Evolutionary conservation across 2,797 vertebrate species (phyloP).

Genomic region (Sparidentex hasta): DNA sequence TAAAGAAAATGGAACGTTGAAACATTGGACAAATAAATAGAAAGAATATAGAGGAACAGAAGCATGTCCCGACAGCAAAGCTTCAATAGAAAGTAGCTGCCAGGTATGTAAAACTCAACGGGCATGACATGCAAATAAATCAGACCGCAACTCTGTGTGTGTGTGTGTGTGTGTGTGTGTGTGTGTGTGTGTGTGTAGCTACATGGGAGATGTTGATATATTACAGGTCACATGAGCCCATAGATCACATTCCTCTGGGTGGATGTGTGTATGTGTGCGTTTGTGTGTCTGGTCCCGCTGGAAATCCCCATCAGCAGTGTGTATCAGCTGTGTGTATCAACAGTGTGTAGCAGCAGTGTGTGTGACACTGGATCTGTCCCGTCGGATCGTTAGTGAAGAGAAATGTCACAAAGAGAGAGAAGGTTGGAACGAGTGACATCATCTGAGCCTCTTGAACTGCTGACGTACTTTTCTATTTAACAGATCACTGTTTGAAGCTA

Average conservation of each 20-base stretch:
- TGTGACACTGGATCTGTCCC: neutral
- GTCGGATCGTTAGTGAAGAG: neutral
- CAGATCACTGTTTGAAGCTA: too few species aligned
- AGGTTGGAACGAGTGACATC: neutral
- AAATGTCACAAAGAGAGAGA: neutral
- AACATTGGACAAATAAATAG: neutral
- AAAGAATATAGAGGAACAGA: neutral
- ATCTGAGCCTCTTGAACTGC: neutral
- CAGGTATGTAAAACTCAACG: constrained; percentile 60
- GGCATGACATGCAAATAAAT: constrained; percentile 57
- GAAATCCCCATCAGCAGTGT: constrained; percentile 36
- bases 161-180: constrained; percentile 11
- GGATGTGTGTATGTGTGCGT: neutral
- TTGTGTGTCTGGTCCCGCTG: constrained; percentile 13
- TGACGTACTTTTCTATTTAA: neutral
- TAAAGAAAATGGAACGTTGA: too few species aligned
- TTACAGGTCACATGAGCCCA: constrained; percentile 23
- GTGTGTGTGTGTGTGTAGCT: constrained; percentile 5
- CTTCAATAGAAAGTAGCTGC: constrained; percentile 37
- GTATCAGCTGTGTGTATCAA: too few species aligned
- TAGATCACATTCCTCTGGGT: constrained; percentile 24
- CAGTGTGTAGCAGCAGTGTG: too few species aligned
- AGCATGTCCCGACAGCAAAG: neutral
- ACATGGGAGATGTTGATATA: constrained; percentile 3
- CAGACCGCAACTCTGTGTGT: neutral